Evolutionary conservation across 2,888 invertebrate species (phyloP), one percentile per base, ranked within the genome.

Genomic region (Sylvicola cinctus): DNA sequence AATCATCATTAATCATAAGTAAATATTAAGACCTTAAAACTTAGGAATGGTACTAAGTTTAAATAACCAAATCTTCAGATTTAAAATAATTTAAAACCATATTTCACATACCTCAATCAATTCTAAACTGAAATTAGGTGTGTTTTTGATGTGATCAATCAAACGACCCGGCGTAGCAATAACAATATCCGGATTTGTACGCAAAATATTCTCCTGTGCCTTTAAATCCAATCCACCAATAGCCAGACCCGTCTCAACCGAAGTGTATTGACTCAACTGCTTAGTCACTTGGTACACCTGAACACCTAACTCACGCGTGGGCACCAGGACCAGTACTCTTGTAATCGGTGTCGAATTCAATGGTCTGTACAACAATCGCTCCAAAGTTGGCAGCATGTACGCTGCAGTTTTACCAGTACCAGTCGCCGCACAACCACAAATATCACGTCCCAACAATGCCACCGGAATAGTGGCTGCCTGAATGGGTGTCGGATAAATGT

Each of bases 381-480:
- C 98, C 34, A 98, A 52, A 2, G 93, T 90, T 0, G 98, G 98
- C 44, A 98, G 60, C 87, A 98, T 95, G 56, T 95, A 98, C 0
- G 98, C 96, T 0, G 91, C 93, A 0, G 98, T 98, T 66, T 99
- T 98, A 35, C 96, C 95, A 6, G 85, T 80, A 34, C 98, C 98
- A 0, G 96, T 98, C 1, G 95, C 93, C 17, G 98, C 96, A 64
- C 96, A 98, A 8, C 93, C 98, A 61, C 95, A 96, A 44, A 98
- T 75, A 57, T 98, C 98, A 46, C 83, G 73, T 66, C 70, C 74
- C 44, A 85, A 62, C 37, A 98, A 61, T 3, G 90, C 95, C 8
- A 93, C 69, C 2, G 98, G 96, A 51, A 98, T 85, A 0, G 93
- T 88, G 0, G 90, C 79, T 2, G 87, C 72, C 58, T 98, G 98